phyloP scores from a whole-genome alignment of 2,888 invertebrate genomes.

The Octonoba sinensis region DNA sequence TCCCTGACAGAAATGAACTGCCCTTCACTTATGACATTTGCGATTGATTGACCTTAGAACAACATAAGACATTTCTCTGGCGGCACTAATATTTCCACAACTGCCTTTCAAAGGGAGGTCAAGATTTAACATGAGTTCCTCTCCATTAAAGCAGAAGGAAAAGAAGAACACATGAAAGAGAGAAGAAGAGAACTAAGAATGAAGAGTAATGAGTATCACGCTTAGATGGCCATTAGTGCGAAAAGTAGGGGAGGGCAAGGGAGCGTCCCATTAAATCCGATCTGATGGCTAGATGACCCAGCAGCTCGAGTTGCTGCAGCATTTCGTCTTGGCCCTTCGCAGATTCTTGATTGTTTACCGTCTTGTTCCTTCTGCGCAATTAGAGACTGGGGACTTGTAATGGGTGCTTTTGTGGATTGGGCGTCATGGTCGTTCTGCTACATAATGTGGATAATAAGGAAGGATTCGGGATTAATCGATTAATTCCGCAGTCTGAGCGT shows the following conservation, averaged over 20 bases:
- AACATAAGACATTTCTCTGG: too few species aligned
- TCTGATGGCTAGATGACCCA: slow-evolving; percentile 2
- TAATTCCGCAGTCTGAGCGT: too few species aligned
- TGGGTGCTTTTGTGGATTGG: slow-evolving; percentile 5
- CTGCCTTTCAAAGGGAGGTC: slow-evolving; percentile 1
- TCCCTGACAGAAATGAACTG: too few species aligned
- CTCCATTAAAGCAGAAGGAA: neutral
- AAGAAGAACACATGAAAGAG: neutral
- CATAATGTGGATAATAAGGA: too few species aligned
- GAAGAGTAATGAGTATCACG: slow-evolving; percentile 2
- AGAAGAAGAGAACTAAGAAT: neutral
- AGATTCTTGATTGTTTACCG: slow-evolving; percentile 4
- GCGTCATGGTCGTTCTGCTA: neutral
- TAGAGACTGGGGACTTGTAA: neutral
- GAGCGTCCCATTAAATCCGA: slow-evolving; percentile 5
- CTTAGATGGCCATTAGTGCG: slow-evolving; percentile 4
- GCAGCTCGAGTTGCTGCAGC: neutral
- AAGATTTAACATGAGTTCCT: neutral
- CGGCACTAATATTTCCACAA: neutral
- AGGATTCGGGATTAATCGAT: too few species aligned
- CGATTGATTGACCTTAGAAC: too few species aligned
- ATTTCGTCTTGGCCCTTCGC: neutral
- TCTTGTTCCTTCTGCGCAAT: slow-evolving; percentile 2
- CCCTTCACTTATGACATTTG: too few species aligned
- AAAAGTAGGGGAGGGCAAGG: neutral